These are phyloP conservation scores for Drosophila pseudotalamancana DNA, from an alignment of 2,888 invertebrate species.

Conservation along the genomic window DNA sequence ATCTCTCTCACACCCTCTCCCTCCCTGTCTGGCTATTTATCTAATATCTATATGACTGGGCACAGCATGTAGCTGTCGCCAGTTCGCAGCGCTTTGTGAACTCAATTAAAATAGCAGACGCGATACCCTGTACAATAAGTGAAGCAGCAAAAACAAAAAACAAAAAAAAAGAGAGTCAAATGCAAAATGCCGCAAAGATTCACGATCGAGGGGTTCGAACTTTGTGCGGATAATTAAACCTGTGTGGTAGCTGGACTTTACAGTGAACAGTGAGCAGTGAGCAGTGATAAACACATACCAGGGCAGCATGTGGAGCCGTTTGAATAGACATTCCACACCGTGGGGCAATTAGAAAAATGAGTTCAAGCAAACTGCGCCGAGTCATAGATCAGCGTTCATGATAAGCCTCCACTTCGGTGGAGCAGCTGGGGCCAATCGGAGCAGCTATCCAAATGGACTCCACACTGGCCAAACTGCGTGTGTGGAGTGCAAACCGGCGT, in stretches of 20 bases:
- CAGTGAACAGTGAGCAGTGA: not conserved
- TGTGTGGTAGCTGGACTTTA: conserved; percentile 20
- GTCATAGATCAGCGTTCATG: conserved; percentile 78
- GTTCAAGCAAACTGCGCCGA: conserved; percentile 68
- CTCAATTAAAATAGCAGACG: conserved; percentile 76
- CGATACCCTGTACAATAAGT: conserved; percentile 15
- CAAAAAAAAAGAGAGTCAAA: conserved; percentile 23
- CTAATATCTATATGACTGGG: conserved; percentile 5
- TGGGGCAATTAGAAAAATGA: conserved; percentile 78
- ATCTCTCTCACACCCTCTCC: conserved; percentile 23
- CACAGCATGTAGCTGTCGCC: conserved; percentile 74
- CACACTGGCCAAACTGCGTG: conserved; percentile 50
- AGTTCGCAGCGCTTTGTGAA: conserved; percentile 64
- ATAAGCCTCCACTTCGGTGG: conserved; percentile 50
- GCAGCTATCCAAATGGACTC: conserved; percentile 13
- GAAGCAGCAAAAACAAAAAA: not conserved
- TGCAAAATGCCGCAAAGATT: conserved; percentile 41
- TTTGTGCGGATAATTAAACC: conserved; percentile 9
- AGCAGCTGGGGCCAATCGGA: conserved; percentile 20
- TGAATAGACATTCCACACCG: conserved; percentile 73
- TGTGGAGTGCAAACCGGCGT: conserved; percentile 48
- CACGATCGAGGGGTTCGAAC: conserved; percentile 5
- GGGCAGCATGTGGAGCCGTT: conserved; percentile 36
- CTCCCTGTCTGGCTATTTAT: conserved; percentile 13
- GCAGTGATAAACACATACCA: conserved; percentile 56